Conservation (phyloP, 2,113 vertebrate genomes). For the Propithecus coquereli region DNA sequence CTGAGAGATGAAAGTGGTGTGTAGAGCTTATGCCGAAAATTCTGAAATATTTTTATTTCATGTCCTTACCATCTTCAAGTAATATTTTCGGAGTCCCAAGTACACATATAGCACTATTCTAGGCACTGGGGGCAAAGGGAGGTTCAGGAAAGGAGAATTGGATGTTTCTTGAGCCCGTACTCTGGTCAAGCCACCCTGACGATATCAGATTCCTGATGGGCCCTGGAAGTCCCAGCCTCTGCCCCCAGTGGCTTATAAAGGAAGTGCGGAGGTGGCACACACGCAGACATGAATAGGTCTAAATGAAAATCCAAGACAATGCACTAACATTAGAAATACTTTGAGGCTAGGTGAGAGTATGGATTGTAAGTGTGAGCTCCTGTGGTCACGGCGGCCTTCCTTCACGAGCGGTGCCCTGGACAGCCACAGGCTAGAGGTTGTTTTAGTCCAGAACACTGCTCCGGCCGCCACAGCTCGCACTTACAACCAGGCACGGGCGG, state of each 20-base stretch:
- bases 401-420: background rate
- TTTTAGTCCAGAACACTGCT: background rate
- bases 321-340: background rate
- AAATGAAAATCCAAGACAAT: background rate
- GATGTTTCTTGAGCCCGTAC: background rate
- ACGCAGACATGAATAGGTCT: background rate
- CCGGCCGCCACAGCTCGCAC: background rate
- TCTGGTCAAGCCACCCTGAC: background rate
- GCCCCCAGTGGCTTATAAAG: background rate
- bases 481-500: background rate
- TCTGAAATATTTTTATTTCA: background rate
- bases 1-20: background rate
- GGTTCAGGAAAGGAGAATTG: background rate
- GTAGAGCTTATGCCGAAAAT: background rate
- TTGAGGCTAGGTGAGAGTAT: background rate
- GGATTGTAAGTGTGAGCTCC: background rate
- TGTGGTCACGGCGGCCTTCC: background rate
- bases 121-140: background rate
- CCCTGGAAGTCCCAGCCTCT: background rate
- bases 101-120: background rate
- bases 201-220: background rate
- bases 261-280: background rate
- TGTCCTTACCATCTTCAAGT: background rate
- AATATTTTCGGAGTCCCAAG: background rate
- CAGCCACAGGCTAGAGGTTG: background rate